A percentile compares a stretch with the other conserved stretches of the same genome.
phyloP scores from a whole-genome alignment of 1,140 invertebrate species.

The Lepidostoma basale region DNA sequence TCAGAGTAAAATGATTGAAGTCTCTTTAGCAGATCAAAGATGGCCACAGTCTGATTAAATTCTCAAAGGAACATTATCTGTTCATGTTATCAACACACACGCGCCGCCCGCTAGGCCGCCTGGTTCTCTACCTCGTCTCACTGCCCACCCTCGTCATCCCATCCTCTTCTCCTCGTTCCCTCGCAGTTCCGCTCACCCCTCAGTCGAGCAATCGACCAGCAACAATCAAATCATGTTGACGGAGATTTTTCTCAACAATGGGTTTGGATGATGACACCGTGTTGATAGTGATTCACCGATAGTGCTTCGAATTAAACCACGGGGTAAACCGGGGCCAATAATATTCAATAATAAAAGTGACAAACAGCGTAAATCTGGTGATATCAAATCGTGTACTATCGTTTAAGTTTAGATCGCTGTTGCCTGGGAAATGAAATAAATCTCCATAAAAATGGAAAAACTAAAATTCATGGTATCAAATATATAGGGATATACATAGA shows the following conservation, averaged over 20 bases:
- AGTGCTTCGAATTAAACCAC: slow-evolving; percentile 3
- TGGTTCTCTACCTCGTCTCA: neutral
- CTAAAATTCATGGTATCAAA: no score
- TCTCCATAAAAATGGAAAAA: no score
- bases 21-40: no score
- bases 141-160: neutral
- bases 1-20: no score
- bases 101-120: slow-evolving; percentile 31
- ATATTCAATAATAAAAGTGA: no score
- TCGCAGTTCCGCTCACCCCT: neutral
- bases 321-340: neutral
- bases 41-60: no score
- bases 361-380: no score
- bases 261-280: slow-evolving; percentile 35
- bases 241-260: slow-evolving; percentile 34
- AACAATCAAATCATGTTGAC: slow-evolving; percentile 26
- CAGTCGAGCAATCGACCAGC: slow-evolving; percentile 18
- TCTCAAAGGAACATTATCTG: slow-evolving; percentile 19
- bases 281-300: slow-evolving; percentile 31
- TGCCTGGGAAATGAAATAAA: no score
- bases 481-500: no score
- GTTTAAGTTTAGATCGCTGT: no score
- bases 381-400: no score
- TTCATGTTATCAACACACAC: slow-evolving; percentile 35
- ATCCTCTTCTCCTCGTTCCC: no score